phyloP scores from a whole-genome alignment of 2,113 vertebrate species.

The Caretta caretta region DNA sequence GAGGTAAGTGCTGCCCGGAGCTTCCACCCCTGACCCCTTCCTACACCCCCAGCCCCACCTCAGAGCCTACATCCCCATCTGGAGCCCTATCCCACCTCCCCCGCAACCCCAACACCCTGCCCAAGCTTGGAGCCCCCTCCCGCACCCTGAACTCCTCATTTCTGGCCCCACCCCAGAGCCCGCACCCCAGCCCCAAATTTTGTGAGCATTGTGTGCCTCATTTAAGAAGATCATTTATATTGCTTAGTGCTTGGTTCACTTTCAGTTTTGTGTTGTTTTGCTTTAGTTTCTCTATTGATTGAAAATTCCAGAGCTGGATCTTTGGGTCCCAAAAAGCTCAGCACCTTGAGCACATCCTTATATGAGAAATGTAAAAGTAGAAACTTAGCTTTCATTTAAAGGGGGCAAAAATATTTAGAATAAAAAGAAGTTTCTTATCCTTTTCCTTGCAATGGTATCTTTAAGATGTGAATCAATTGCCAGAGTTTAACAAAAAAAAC shows the following conservation, averaged over 20 bases:
- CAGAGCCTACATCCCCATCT: no score
- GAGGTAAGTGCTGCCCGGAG: no score
- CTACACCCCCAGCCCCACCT: no score
- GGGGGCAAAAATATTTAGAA: background rate
- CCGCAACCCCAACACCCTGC: no score
- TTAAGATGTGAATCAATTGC: background rate
- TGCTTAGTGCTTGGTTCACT: fast-evolving
- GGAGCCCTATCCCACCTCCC: no score
- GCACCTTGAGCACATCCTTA: background rate
- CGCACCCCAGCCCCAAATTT: no score
- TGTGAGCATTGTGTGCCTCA: background rate
- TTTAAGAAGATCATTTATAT: background rate
- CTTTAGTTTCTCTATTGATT: fast-evolving
- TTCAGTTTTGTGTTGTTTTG: fast-evolving
- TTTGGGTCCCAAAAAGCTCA: background rate
- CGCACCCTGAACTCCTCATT: no score
- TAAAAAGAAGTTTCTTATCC: background rate
- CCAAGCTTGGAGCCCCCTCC: no score
- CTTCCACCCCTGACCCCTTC: no score
- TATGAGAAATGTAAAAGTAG: background rate
- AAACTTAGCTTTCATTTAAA: background rate
- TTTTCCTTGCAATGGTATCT: background rate
- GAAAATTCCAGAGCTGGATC: background rate
- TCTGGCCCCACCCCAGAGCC: no score
- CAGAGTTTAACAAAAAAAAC: background rate